These are phyloP conservation scores for Mirza zaza DNA, from an alignment of 2,113 vertebrate species.

Conservation along the genomic window DNA sequence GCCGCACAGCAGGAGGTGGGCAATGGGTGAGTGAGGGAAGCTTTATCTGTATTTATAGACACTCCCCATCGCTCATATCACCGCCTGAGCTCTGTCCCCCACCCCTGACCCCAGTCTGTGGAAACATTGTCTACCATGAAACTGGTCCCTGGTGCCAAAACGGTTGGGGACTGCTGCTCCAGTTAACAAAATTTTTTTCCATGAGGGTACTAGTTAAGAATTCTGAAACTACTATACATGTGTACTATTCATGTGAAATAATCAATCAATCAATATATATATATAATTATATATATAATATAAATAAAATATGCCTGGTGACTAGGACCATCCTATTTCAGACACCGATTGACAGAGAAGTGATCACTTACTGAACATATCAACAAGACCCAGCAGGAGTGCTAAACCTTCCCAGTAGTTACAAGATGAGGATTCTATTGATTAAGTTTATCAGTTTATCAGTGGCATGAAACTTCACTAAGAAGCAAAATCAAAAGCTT, in stretches of 20 bases:
- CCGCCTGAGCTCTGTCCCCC: no score
- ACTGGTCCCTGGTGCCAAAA: no score
- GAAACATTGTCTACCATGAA: no score
- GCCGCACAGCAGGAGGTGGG: no score
- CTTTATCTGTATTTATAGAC: no score
- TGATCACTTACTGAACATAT: neutral
- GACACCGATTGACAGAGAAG: neutral
- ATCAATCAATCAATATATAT: neutral
- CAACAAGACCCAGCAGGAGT: neutral
- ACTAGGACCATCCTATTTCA: neutral
- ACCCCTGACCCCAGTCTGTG: no score
- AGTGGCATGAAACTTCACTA: conserved; percentile 48
- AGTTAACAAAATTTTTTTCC: neutral
- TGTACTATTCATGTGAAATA: neutral
- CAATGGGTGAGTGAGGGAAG: no score
- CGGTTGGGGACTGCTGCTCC: no score
- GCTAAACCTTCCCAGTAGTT: neutral
- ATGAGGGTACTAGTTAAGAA: neutral
- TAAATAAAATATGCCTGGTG: neutral
- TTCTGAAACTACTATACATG: neutral
- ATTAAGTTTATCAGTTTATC: conserved; percentile 49
- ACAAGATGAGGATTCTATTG: conserved; percentile 67
- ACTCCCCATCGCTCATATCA: no score
- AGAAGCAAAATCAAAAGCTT: conserved; percentile 53
- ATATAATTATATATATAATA: no score